Conservation (phyloP, 2,888 invertebrate genomes). For the Volucella zonaria region DNA sequence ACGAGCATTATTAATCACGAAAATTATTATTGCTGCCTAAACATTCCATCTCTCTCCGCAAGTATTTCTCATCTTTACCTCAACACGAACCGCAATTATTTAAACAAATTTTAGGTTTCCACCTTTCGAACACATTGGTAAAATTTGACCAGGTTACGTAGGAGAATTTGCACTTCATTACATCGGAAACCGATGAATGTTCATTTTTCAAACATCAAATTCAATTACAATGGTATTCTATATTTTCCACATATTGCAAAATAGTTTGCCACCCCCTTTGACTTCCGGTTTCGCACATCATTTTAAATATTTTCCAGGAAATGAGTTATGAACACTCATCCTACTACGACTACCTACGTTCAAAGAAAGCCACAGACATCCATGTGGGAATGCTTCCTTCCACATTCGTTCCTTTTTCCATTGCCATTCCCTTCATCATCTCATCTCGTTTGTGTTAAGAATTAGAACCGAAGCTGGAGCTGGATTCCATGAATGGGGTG, state of each 20-base stretch:
- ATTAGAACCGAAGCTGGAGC: not conserved
- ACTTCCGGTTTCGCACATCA: constrained; percentile 38
- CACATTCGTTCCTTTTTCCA: constrained; percentile 16
- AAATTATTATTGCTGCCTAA: no score
- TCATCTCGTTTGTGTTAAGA: not conserved
- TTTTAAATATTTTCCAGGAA: constrained; percentile 25
- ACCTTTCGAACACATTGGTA: no score
- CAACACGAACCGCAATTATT: no score
- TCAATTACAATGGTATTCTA: constrained; percentile 13
- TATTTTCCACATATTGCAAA: constrained; percentile 32
- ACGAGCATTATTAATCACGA: no score
- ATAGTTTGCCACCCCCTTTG: constrained; percentile 5
- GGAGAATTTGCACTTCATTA: no score
- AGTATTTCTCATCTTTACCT: no score
- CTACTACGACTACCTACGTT: not conserved
- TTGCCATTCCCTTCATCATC: not conserved
- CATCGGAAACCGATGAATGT: not conserved
- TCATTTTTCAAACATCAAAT: not conserved
- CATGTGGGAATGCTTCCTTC: constrained; percentile 29
- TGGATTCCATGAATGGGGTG: no score
- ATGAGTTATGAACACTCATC: constrained; percentile 23
- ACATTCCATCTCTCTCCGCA: no score
- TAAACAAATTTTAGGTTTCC: no score
- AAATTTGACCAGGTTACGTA: no score
- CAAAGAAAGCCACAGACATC: constrained; percentile 2